Percentiles rank a stretch among this genome's conserved stretches.
Evolutionary conservation across 2,113 vertebrate genomes (phyloP).

Genomic region (Hippoglossus stenolepis): DNA sequence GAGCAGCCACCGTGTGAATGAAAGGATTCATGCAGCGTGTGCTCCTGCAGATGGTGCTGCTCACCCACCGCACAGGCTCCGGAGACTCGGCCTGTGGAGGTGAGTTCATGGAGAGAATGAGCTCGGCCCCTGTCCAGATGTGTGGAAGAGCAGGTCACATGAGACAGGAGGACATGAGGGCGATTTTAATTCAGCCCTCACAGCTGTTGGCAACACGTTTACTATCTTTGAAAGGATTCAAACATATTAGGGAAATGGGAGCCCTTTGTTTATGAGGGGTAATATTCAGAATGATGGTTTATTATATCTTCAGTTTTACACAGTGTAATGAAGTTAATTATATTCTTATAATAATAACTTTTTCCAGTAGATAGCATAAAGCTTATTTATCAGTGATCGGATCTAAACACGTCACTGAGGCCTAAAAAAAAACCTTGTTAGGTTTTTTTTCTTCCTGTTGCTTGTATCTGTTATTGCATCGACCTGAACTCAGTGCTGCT

Average conservation of each 20-base stretch:
- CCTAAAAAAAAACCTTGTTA: neutral
- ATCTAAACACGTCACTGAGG: neutral
- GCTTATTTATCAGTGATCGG: neutral
- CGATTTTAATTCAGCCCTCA: neutral
- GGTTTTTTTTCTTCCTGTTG: neutral
- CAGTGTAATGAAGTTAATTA: too few species aligned
- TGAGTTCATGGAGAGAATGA: neutral
- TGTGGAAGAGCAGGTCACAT: neutral
- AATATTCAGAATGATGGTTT: too few species aligned
- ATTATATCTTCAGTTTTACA: too few species aligned
- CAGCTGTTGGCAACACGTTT: neutral
- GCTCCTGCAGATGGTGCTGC: slow-evolving; percentile 66
- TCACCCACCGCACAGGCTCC: slow-evolving; percentile 3
- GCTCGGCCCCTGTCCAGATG: neutral
- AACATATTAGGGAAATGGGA: neutral
- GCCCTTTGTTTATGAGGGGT: neutral
- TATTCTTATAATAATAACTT: neutral
- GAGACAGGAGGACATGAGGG: neutral
- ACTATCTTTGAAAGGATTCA: neutral
- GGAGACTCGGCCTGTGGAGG: neutral
- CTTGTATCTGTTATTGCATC: neutral
- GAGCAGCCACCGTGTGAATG: neutral
- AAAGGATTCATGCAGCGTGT: neutral
- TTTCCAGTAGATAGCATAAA: neutral
- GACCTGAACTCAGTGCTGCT: neutral